A percentile compares a stretch with the other conserved stretches of the same genome.
These are phyloP conservation scores for Motacilla alba DNA, from an alignment of 2,113 vertebrate species.

Conservation along the genomic window DNA sequence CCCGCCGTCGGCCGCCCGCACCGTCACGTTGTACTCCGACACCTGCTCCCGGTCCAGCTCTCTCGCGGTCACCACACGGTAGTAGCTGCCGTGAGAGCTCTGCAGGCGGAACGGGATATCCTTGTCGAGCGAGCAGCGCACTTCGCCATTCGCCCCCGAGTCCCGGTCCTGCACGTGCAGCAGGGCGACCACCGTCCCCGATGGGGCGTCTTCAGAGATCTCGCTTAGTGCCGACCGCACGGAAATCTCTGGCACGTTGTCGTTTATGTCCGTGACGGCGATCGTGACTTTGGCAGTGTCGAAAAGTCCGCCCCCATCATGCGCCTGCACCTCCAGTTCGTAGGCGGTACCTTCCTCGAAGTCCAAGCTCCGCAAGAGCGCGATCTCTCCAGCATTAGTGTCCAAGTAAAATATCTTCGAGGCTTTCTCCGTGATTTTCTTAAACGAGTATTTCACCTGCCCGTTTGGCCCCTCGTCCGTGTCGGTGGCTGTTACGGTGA, in stretches of 20 bases:
- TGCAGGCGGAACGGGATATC: no score
- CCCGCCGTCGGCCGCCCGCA: neutral
- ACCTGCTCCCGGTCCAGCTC: neutral
- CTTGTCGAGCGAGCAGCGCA: neutral
- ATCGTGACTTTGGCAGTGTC: no score
- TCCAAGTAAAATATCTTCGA: no score
- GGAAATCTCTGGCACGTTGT: no score
- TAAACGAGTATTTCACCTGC: no score
- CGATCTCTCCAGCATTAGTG: no score
- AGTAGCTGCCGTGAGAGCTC: no score
- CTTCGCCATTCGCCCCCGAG: neutral
- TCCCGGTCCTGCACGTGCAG: rapidly evolving
- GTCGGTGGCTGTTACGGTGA: rapidly evolving
- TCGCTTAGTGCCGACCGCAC: rapidly evolving
- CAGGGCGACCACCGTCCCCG: rapidly evolving
- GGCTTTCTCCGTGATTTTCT: rapidly evolving
- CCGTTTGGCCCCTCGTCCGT: no score
- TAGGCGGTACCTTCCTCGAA: no score
- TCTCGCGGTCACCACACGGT: neutral
- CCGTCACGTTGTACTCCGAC: constrained; percentile 28
- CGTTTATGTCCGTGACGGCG: rapidly evolving
- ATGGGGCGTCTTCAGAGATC: rapidly evolving
- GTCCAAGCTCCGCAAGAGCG: rapidly evolving
- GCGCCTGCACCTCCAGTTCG: no score
- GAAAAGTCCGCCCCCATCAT: rapidly evolving